Conservation (phyloP, 2,113 vertebrate species). For the Leptosomus discolor region DNA sequence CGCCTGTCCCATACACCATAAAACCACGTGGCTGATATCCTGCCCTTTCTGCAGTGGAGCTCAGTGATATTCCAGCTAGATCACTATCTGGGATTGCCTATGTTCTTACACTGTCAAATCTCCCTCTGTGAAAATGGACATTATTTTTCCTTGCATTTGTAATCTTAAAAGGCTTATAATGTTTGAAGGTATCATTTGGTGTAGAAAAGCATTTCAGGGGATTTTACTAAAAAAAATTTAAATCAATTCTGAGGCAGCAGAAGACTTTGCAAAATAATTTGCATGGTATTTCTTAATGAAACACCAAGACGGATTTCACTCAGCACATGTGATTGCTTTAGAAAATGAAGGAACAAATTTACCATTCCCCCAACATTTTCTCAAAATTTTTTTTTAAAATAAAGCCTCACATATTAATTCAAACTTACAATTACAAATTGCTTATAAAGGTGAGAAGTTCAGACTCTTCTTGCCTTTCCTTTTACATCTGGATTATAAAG, state of each 20-base stretch:
- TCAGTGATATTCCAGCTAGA: not conserved
- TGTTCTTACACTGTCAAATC: not conserved
- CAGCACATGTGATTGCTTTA: not conserved
- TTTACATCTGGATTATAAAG: not conserved
- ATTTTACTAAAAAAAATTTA: rapidly evolving
- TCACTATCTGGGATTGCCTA: rapidly evolving
- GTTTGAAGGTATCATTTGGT: not conserved
- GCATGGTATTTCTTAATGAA: not conserved
- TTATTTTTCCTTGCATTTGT: not conserved
- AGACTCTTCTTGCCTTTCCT: not conserved
- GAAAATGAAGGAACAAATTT: not conserved
- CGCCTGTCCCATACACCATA: rapidly evolving
- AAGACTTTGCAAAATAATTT: not conserved
- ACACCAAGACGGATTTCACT: not conserved
- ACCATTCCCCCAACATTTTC: not conserved
- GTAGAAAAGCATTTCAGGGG: not conserved
- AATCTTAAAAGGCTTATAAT: not conserved
- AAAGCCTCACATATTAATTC: not conserved
- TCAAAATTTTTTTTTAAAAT: not conserved
- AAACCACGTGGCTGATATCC: not conserved
- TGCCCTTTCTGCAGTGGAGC: not conserved
- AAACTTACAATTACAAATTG: not conserved
- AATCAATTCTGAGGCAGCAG: not conserved
- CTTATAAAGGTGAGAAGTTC: not conserved
- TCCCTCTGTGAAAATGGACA: not conserved